Conservation (phyloP, 2,113 vertebrate species). For the Mandrillus leucophaeus region DNA sequence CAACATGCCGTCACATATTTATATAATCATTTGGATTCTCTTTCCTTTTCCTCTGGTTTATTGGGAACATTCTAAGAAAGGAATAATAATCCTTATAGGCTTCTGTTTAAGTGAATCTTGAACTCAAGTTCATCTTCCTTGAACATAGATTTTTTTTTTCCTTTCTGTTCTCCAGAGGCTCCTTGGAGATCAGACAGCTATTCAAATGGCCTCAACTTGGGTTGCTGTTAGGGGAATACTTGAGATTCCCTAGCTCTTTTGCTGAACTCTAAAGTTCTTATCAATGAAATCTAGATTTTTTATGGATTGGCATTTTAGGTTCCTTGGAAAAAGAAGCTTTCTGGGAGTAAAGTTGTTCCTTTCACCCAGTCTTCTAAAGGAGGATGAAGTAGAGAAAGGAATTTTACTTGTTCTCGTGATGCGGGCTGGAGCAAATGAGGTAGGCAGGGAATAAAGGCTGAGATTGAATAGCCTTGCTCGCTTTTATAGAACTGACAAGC, state of each 20-base stretch:
- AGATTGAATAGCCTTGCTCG: conserved; percentile 6
- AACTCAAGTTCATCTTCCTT: neutral
- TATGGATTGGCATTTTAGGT: conserved; percentile 40
- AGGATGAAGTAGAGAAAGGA: conserved; percentile 16
- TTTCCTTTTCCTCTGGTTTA: conserved; percentile 33
- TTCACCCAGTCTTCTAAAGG: neutral
- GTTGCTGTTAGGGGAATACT: conserved; percentile 11
- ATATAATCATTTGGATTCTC: conserved; percentile 3
- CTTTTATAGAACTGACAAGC: conserved; percentile 4
- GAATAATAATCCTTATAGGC: neutral
- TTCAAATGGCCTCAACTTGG: neutral
- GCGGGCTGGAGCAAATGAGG: neutral
- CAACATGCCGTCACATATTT: neutral
- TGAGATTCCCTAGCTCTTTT: conserved; percentile 27
- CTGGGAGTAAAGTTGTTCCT: neutral
- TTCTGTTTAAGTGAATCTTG: conserved; percentile 16
- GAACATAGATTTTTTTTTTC: neutral
- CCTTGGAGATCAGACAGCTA: conserved; percentile 41
- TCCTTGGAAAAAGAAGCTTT: conserved; percentile 45
- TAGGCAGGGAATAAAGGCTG: conserved; percentile 9
- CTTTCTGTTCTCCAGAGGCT: neutral
- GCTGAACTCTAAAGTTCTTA: neutral
- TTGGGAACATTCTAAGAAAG: conserved; percentile 2
- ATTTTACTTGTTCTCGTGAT: neutral
- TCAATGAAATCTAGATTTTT: conserved; percentile 45